Base-by-base conservation (phyloP, 2,113 vertebrate genomes). In the Tetrao urogallus region DNA sequence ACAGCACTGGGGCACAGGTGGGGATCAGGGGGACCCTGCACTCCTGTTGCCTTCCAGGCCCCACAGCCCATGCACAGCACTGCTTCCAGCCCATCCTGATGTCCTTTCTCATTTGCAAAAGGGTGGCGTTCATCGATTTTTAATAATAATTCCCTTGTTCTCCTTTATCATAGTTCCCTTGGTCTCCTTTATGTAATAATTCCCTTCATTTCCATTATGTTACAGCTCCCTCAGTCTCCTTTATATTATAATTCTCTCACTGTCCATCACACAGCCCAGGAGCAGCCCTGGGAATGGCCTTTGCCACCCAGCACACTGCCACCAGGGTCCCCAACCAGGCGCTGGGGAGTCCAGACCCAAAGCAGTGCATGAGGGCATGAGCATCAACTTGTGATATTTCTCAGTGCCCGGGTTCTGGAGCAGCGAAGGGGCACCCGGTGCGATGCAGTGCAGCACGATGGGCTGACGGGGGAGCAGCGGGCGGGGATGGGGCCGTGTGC, bases 311-410 rank as follows among this genome's bases (percentile, higher is more conserved):
- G 42, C 63, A n/a, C 63, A 50, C 47, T 60, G 25, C 10, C 32
- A 21, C 14, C 1, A 1, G 69, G 48, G 40, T 58, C 78, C 88
- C 58, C 30, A 9, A 18, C 19, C 47, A 28, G 8, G 7, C 3
- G 8, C 21, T 48, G 74, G 65, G 19, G 69, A 78, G n/a, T 19
- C 11, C 7, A 0, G 3, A 38, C 27, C 27, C 63, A 45, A 40
- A 18, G 42, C 19, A 24, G 14, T 47, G 47, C 30, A 3, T 6
- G 43, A 14, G 3, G 36, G 38, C 4, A 1, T 5, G 1, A 81
- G 56, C 47, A 14, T 38, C 11, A 25, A 19, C 10, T 25, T 50
- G 9, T 7, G 16, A 32, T 36, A 28, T 28, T 28, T 28, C 52
- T 27, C 52, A 28, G 14, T 9, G 27, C 27, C 52, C 8, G 5